Evolutionary conservation across 1,140 invertebrate genomes (phyloP).

Genomic region (Nylanderia fulva): DNA sequence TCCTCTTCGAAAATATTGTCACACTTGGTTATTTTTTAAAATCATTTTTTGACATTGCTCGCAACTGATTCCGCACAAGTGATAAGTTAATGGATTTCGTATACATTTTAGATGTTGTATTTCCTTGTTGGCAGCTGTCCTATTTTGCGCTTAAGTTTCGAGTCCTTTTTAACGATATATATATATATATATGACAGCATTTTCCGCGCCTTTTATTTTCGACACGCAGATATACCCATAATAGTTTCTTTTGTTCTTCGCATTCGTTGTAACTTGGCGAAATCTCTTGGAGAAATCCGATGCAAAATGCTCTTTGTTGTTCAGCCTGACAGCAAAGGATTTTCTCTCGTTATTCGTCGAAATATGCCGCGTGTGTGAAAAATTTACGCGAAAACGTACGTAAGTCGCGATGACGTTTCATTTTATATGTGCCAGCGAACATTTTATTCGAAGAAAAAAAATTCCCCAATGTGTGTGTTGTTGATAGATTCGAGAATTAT

Average conservation of each 20-base stretch:
- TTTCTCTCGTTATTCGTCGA: not conserved
- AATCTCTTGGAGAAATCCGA: slow-evolving; percentile 36
- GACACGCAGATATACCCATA: not conserved
- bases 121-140: slow-evolving; percentile 74
- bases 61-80: slow-evolving; percentile 61
- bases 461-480: not conserved
- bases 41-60: slow-evolving; percentile 44
- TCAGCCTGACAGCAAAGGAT: slow-evolving; percentile 7
- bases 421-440: slow-evolving; percentile 12
- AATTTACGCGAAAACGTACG: not conserved
- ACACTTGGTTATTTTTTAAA: slow-evolving; percentile 23
- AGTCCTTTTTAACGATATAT: slow-evolving; percentile 48
- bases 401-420: slow-evolving; percentile 4
- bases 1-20: slow-evolving; percentile 28
- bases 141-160: slow-evolving; percentile 55
- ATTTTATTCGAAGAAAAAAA: slow-evolving; percentile 16
- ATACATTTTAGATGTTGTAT: slow-evolving; percentile 70
- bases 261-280: slow-evolving; percentile 42
- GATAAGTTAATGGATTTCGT: slow-evolving; percentile 72
- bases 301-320: slow-evolving; percentile 22
- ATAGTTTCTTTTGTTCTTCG: slow-evolving; percentile 21
- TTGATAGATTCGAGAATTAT: slow-evolving; percentile 16
- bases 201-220: not conserved
- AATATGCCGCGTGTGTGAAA: not conserved
- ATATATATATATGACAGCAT: slow-evolving; percentile 17